phyloP scores from a whole-genome alignment of 2,888 invertebrate genomes.

The Charanyca ferruginea region DNA sequence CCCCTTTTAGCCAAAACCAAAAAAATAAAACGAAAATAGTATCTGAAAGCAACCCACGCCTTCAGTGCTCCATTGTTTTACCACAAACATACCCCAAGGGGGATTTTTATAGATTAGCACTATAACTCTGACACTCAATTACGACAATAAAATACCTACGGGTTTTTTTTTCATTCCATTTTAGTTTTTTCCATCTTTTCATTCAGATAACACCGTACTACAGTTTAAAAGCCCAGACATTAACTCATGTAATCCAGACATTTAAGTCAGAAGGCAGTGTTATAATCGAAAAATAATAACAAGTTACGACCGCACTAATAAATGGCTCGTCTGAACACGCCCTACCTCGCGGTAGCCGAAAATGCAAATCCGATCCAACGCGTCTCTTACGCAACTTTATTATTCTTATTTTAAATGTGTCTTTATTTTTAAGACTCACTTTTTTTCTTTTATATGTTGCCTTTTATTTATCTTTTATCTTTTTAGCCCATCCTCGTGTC shows the following conservation, averaged over 20 bases:
- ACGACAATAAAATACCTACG: no score
- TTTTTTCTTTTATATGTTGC: conserved; percentile 57
- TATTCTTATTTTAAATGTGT: conserved; percentile 67
- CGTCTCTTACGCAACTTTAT: conserved; percentile 71
- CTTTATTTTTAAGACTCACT: conserved; percentile 58
- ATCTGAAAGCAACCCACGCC: no score
- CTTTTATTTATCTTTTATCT: conserved; percentile 66
- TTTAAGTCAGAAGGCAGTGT: conserved; percentile 38
- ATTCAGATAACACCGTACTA: background rate
- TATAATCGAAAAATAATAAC: conserved; percentile 52
- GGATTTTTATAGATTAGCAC: no score
- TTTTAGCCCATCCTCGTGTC: conserved; percentile 67
- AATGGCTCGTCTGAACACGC: conserved; percentile 40
- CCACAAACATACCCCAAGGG: no score
- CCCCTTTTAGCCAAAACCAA: no score
- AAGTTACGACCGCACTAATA: conserved; percentile 45
- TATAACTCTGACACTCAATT: no score
- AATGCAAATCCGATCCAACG: conserved; percentile 76
- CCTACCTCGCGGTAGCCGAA: conserved; percentile 73
- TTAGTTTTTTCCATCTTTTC: background rate
- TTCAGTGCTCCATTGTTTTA: no score
- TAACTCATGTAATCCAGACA: conserved; percentile 34
- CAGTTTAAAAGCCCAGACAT: background rate
- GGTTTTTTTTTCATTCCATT: no score
- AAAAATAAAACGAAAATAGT: no score